These are phyloP conservation scores for Morphnarchus princeps DNA, from an alignment of 2,113 vertebrate genomes.

Conservation along the genomic window DNA sequence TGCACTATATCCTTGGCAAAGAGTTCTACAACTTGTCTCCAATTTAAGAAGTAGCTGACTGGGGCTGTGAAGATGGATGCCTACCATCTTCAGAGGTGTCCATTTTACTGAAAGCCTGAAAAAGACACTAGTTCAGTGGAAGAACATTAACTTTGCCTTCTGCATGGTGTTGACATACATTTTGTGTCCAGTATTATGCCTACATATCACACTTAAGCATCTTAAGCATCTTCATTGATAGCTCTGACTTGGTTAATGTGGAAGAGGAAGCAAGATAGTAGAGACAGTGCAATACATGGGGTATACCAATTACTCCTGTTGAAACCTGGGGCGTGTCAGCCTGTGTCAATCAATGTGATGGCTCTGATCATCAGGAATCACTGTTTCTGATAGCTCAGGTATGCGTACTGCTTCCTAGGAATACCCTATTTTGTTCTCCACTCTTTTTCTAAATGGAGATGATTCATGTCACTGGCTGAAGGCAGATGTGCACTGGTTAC, in stretches of 20 bases:
- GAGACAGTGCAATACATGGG: rapidly evolving
- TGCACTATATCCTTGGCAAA: neutral
- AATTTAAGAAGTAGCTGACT: neutral
- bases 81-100: neutral
- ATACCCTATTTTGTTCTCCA: neutral
- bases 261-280: neutral
- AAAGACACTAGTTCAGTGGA: neutral
- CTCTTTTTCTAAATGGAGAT: neutral
- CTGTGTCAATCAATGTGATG: neutral
- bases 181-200: neutral
- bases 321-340: neutral
- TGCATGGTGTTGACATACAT: neutral
- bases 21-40: neutral
- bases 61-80: neutral
- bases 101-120: neutral
- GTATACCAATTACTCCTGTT: neutral
- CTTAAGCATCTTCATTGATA: neutral
- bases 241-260: neutral
- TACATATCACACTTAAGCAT: neutral
- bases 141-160: neutral
- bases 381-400: neutral
- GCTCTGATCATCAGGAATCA: neutral
- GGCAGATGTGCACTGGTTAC: neutral
- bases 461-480: neutral
- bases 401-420: neutral